Evolutionary conservation across 2,113 vertebrate species (phyloP).

Genomic region (Phalacrocorax pelagicus): DNA sequence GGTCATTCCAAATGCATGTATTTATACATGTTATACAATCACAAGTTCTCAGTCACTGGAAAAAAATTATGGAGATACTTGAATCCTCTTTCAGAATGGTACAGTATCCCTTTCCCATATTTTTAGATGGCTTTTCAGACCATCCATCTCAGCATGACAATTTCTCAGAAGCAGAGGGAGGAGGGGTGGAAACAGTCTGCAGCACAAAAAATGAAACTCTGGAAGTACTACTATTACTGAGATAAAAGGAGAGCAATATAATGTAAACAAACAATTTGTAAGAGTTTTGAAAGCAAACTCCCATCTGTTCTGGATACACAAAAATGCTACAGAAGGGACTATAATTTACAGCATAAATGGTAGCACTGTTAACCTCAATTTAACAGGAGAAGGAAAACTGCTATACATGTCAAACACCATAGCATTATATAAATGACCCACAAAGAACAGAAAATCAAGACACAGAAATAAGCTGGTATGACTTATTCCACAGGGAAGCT

Average conservation of each 20-base stretch:
- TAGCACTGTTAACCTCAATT: constrained; percentile 11
- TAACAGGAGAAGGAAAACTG: not conserved
- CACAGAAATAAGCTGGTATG: not conserved
- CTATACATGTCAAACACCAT: not conserved
- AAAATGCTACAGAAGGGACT: not conserved
- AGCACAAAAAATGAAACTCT: not conserved
- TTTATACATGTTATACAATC: not conserved
- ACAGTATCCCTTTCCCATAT: not conserved
- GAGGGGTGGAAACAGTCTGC: not conserved
- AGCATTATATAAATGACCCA: not conserved
- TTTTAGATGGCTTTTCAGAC: not conserved
- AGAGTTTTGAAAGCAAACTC: not conserved
- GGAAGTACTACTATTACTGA: not conserved
- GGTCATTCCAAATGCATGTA: not conserved
- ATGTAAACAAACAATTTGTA: constrained; percentile 41
- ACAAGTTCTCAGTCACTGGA: not conserved
- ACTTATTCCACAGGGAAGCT: not conserved
- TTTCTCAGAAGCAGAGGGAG: not conserved
- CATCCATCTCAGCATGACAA: not conserved
- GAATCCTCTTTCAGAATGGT: not conserved
- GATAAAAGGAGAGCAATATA: not conserved
- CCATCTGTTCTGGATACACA: constrained; percentile 23
- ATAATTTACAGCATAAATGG: constrained; percentile 17
- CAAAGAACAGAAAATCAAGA: not conserved
- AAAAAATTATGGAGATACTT: not conserved